phyloP scores from a whole-genome alignment of 2,113 vertebrate species.

The Gallinago jamesoni region DNA sequence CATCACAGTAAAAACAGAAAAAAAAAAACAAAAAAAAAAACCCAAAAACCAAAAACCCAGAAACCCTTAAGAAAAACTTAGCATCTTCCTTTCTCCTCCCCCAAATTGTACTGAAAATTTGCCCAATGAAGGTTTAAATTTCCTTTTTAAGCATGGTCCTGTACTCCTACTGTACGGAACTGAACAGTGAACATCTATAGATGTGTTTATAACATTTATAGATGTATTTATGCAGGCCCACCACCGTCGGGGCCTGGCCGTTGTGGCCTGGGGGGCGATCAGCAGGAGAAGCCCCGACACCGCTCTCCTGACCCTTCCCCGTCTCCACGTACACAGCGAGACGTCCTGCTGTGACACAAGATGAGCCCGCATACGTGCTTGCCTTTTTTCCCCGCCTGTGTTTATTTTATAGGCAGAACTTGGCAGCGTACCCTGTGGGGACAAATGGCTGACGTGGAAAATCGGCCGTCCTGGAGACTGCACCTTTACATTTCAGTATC shows the following conservation, averaged over 20 bases:
- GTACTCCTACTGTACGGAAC: not conserved
- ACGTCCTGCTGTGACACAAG: not conserved
- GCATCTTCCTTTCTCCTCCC: rapidly evolving
- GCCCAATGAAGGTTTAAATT: not conserved
- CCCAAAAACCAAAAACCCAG: no score
- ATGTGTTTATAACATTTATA: not conserved
- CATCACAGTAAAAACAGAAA: not conserved
- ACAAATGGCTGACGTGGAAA: not conserved
- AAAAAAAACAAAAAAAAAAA: no score
- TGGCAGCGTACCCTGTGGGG: not conserved
- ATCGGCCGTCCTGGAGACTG: not conserved
- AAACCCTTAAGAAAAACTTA: no score
- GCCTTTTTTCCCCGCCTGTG: not conserved
- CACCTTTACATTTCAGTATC: not conserved
- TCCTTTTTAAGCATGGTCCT: not conserved
- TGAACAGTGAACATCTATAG: not conserved
- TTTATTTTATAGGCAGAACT: not conserved
- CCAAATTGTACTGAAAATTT: not conserved
- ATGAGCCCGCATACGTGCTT: rapidly evolving
- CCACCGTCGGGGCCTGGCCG: rapidly evolving
- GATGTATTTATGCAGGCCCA: not conserved
- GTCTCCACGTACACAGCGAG: not conserved
- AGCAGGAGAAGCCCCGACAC: not conserved
- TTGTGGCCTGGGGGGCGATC: not conserved
- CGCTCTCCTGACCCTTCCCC: not conserved